Base-by-base conservation (phyloP, 2,113 vertebrate species). In the Coturnix japonica region DNA sequence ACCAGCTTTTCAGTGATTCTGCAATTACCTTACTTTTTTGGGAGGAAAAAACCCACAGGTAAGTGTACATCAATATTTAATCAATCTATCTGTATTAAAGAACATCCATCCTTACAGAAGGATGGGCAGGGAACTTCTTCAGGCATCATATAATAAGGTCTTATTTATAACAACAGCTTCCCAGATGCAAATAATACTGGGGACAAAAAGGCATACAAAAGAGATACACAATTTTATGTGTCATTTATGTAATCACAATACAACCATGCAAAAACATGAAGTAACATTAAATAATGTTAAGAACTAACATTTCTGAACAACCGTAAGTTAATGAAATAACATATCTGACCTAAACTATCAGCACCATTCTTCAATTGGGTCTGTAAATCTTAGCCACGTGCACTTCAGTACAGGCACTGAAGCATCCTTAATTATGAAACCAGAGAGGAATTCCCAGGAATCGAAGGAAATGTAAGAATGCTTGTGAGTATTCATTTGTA, bases 341-440 rank as follows among this genome's bases (percentile, higher is more conserved):
- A 25, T 28, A 44, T 35, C 28, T 46, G 66, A 69, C 74, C 6
- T 66, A 89, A 94, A 11, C 16, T 70, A n/a, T 39, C 53, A 25
- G 16, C 78, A 25, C 28, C 15, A 49, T 47, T 75, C 72, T 81
- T 46, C 49, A 37, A 43, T 18, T 18, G 3, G 47, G 15, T 60
- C 44, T 79, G 22, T 18, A 81, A 81, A 51, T 87, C 78, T 53
- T 69, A 85, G 71, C 26, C 26, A 43, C 14, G 30, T 28, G 35
- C 65, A 67, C 37, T 81, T 71, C 43, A 89, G 31, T 22, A 53
- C 11, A 81, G 69, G 19, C 33, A 67, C 43, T 79, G 61, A 76
- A 91, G 65, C 20, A 81, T 57, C 59, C 59, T 22, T 53, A 82
- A 49, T 69, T 56, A 84, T 59, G 59, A 84, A 81, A 60, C 25